These are phyloP conservation scores for Altica lythri DNA, from an alignment of 2,888 invertebrate species.

Conservation along the genomic window DNA sequence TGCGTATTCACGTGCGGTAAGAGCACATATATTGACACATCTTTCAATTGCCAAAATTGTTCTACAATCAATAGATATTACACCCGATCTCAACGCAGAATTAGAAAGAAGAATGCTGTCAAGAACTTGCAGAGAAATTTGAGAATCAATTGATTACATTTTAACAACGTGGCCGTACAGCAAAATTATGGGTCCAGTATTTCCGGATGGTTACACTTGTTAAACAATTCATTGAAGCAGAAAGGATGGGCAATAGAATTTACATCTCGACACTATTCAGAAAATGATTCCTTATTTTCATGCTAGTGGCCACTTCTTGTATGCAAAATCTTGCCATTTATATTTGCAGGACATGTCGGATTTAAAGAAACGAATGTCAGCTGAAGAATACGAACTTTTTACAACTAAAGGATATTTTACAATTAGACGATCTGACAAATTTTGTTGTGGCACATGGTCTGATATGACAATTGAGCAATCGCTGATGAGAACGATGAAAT, in stretches of 20 bases:
- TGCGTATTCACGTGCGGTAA: slow-evolving; percentile 4
- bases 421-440: slow-evolving; percentile 27
- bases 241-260: slow-evolving; percentile 29
- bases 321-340: slow-evolving; percentile 38
- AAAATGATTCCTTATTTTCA: slow-evolving; percentile 24
- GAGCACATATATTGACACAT: slow-evolving; percentile 1
- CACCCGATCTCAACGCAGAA: neutral
- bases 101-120: neutral
- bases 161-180: slow-evolving; percentile 17
- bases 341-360: slow-evolving; percentile 45
- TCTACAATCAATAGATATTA: neutral
- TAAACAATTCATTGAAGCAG: slow-evolving; percentile 14
- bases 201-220: slow-evolving; percentile 11
- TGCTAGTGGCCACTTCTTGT: slow-evolving; percentile 19
- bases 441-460: slow-evolving; percentile 29
- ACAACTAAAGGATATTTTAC: slow-evolving; percentile 42
- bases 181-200: slow-evolving; percentile 34
- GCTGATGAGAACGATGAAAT: slow-evolving; percentile 39
- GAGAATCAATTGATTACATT: slow-evolving; percentile 10
- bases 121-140: slow-evolving; percentile 15
- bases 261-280: slow-evolving; percentile 13
- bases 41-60: neutral
- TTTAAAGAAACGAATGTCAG: slow-evolving; percentile 28
- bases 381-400: slow-evolving; percentile 14
- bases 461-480: slow-evolving; percentile 49